phyloP scores from a whole-genome alignment of 37 sponge, comb jelly and placozoan genomes.

The Haliclona indistincta region DNA sequence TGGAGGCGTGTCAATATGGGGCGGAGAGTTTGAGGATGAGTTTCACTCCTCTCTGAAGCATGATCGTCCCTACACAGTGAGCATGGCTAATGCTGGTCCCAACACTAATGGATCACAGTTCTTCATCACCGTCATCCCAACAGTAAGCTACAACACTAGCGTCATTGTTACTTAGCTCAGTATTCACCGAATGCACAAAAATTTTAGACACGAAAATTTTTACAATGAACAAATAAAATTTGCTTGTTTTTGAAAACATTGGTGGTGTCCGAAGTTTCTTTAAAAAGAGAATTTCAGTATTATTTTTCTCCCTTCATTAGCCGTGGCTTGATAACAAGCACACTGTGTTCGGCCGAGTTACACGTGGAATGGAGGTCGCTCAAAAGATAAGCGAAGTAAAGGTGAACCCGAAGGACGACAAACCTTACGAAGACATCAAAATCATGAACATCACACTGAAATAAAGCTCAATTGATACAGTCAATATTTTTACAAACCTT shows the following conservation, averaged over 20 bases:
- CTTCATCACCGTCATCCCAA: slow-evolving; percentile 92
- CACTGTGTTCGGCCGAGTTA: slow-evolving; percentile 95
- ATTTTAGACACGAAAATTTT: too few species aligned
- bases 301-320: slow-evolving; percentile 26
- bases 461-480: too few species aligned
- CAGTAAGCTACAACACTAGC: slow-evolving; percentile 44
- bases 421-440: slow-evolving; percentile 93
- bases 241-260: too few species aligned
- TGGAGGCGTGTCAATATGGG: slow-evolving; percentile 97
- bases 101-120: slow-evolving; percentile 98
- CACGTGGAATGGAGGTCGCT: slow-evolving; percentile 92
- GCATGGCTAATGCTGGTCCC: slow-evolving; percentile 98
- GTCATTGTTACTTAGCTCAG: not conserved
- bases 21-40: slow-evolving; percentile 97
- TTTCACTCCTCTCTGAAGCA: slow-evolving; percentile 89
- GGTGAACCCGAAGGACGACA: slow-evolving; percentile 81
- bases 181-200: too few species aligned
- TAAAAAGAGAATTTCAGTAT: not conserved
- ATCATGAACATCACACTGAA: slow-evolving; percentile 91
- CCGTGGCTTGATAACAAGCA: slow-evolving; percentile 99
- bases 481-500: too few species aligned
- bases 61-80: slow-evolving; percentile 90
- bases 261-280: too few species aligned
- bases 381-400: slow-evolving; percentile 89
- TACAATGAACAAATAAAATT: too few species aligned